Evolutionary conservation across 2,113 vertebrate genomes (phyloP).

Genomic region (Crotophaga sulcirostris): DNA sequence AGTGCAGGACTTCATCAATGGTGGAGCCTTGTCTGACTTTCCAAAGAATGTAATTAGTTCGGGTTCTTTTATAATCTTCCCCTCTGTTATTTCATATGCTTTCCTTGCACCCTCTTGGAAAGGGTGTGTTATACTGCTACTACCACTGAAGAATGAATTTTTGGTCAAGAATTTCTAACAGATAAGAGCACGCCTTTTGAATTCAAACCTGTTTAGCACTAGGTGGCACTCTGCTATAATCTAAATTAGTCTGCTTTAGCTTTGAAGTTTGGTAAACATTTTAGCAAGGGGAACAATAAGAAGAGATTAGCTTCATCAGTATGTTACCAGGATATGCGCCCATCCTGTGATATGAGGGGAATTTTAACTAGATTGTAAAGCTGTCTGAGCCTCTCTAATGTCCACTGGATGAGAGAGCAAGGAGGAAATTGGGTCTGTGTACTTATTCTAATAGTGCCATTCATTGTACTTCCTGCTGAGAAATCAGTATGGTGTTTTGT

Average conservation of each 20-base stretch:
- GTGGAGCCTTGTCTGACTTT: background rate
- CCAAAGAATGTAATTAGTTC: background rate
- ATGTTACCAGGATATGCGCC: background rate
- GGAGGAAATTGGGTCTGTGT: background rate
- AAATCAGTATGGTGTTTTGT: background rate
- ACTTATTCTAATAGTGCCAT: background rate
- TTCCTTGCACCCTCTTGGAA: background rate
- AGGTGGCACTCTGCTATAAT: constrained; percentile 69
- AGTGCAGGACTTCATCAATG: fast-evolving
- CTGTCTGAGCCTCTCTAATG: background rate
- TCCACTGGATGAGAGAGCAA: background rate
- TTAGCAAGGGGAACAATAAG: background rate
- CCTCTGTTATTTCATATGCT: background rate
- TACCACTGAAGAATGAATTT: background rate
- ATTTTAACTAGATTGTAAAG: background rate
- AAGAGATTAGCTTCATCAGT: background rate
- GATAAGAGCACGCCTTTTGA: background rate
- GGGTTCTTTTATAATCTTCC: background rate
- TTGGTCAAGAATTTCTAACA: background rate
- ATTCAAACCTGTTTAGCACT: constrained; percentile 43
- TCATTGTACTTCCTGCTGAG: background rate
- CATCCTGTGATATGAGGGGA: background rate
- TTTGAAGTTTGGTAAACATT: background rate
- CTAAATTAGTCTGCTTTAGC: constrained; percentile 23
- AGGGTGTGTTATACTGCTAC: background rate